Percentiles rank a stretch among this genome's conserved stretches.
These are phyloP conservation scores for Lymantria dispar DNA, from an alignment of 2,888 invertebrate species.

Conservation along the genomic window DNA sequence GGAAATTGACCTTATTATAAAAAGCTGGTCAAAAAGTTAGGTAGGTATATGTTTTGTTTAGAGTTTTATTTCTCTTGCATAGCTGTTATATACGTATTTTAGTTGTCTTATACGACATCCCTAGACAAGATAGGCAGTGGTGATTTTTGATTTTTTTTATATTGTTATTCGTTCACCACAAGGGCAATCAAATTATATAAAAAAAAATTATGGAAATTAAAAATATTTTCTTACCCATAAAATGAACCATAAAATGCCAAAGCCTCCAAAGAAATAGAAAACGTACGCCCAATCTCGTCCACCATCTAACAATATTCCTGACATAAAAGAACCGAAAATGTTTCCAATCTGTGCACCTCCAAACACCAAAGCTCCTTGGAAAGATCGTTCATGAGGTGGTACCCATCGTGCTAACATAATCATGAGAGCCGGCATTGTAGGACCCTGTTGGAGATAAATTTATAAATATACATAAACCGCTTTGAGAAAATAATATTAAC, in stretches of 20 bases:
- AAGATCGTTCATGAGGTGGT: constrained; percentile 81
- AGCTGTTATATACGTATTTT: too few relatives aligned
- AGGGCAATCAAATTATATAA: not conserved
- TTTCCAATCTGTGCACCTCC: constrained; percentile 83
- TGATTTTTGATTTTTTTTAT: too few relatives aligned
- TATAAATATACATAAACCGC: too few relatives aligned
- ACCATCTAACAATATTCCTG: constrained; percentile 72
- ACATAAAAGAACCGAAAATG: constrained; percentile 79
- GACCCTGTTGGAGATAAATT: constrained; percentile 74
- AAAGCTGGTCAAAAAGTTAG: too few relatives aligned
- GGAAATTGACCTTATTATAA: too few relatives aligned
- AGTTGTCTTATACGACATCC: too few relatives aligned
- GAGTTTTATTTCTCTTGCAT: too few relatives aligned
- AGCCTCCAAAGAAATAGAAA: constrained; percentile 82
- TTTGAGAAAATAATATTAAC: too few relatives aligned
- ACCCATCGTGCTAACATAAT: constrained; percentile 84
- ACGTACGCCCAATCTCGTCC: constrained; percentile 81
- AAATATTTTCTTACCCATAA: constrained; percentile 62
- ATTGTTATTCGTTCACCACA: too few relatives aligned
- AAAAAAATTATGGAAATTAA: not conserved
- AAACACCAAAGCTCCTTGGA: constrained; percentile 83
- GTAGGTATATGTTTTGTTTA: too few relatives aligned
- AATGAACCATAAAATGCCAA: constrained; percentile 79
- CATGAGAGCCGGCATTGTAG: constrained; percentile 88
- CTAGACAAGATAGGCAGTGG: too few relatives aligned